Evolutionary conservation across 2,797 vertebrate species (phyloP), one percentile per base, ranked within the genome.

Genomic region (Sternotherus odoratus): DNA sequence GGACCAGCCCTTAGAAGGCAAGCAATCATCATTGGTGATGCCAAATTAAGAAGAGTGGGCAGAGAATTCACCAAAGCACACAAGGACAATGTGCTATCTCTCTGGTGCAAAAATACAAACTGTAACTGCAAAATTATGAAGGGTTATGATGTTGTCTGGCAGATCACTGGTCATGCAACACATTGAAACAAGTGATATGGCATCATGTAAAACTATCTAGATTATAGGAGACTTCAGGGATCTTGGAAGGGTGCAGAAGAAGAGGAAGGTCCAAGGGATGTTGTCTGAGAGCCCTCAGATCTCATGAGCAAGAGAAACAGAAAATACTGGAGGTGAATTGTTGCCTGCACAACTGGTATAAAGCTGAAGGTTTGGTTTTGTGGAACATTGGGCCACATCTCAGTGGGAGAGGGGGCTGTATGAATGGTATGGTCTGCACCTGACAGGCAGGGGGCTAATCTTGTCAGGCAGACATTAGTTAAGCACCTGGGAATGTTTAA

Each of bases 21-120:
- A n/a, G 33, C 56, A 79, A 15, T 80, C 85, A 33, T 94, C 51
- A 79, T 28, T 6, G 1, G 30, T 80, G 88, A n/a, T 75, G 69
- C 86, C 90, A 78, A 88, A 87, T 92, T 95, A 94, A 92, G 84
- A 78, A 0, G 0, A 93, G 92, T 85, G 28, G 95, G 83, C 57
- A 79, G 56, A 89, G 74, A 95, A 90, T 91, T 93, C 56, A 93
- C 46, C 82, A 92, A 90, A 63, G 30, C 56, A 33, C 60, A 63
- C 15, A 77, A 96, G 91, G 93, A 91, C 83, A 92, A 80, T 83
- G 89, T 93, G 75, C 82, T 95, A 91, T 93, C 84, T 93, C 78
- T 46, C 21, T 63, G 77, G 46, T 63, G 82, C 78, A 72, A 94
- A 94, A 95, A 88, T 48, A 79, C 36, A 2, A 91, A 94, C 83